phyloP scores from a whole-genome alignment of 2,113 vertebrate genomes.

The Erpornis zantholeuca region DNA sequence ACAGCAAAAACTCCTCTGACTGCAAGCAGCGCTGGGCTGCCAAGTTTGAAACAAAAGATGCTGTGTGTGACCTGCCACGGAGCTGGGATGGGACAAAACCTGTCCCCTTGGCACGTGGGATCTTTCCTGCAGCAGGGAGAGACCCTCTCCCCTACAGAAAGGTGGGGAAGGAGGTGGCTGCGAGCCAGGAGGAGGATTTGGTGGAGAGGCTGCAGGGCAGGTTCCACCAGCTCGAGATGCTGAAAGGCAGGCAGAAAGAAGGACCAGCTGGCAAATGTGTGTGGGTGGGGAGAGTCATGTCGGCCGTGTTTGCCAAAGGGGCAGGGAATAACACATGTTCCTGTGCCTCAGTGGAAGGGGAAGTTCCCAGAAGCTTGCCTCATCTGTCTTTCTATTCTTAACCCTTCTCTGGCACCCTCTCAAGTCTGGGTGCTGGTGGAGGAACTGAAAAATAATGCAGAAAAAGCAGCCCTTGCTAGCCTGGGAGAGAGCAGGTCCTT shows the following conservation, averaged over 20 bases:
- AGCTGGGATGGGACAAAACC: background rate
- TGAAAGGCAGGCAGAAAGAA: background rate
- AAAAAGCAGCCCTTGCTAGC: background rate
- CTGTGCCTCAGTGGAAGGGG: background rate
- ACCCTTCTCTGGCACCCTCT: background rate
- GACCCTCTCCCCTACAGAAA: background rate
- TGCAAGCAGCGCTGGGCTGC: background rate
- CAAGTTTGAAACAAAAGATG: background rate
- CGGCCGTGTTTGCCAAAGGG: slow-evolving; percentile 9
- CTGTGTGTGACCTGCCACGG: background rate
- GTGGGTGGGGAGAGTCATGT: slow-evolving; percentile 29
- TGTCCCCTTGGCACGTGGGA: background rate
- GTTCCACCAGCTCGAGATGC: background rate
- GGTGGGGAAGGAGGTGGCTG: background rate
- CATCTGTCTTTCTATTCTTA: slow-evolving; percentile 45
- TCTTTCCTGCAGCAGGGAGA: fast-evolving
- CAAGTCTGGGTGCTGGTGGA: background rate
- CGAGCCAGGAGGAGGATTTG: background rate
- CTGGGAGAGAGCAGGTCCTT: background rate
- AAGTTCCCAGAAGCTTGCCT: slow-evolving; percentile 55
- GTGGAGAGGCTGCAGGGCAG: background rate
- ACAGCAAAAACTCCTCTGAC: background rate
- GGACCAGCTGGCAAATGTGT: background rate
- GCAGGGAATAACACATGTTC: slow-evolving; percentile 38
- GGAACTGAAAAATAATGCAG: background rate